These are phyloP conservation scores for Malurus elegans DNA, from an alignment of 2,113 vertebrate genomes.

Conservation along the genomic window DNA sequence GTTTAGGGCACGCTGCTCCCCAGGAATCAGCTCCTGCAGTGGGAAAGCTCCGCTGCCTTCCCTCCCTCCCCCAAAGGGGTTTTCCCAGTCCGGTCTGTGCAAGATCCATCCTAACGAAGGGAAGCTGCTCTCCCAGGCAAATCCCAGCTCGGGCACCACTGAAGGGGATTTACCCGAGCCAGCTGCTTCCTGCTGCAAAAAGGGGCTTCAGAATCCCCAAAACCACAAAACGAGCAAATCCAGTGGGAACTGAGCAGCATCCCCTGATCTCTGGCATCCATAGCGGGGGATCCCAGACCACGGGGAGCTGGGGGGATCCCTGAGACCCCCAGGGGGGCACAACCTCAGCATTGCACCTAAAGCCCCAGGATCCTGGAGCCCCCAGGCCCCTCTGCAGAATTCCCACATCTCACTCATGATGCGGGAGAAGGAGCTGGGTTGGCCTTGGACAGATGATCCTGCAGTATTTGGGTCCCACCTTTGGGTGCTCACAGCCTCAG, in stretches of 20 bases:
- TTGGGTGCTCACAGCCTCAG: rapidly evolving
- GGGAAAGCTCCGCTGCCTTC: rapidly evolving
- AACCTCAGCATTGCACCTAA: neutral
- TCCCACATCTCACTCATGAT: rapidly evolving
- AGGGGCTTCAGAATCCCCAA: neutral
- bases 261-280: rapidly evolving
- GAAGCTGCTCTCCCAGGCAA: neutral
- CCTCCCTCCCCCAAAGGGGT: too few relatives aligned
- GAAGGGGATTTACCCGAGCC: neutral
- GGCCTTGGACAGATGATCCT: rapidly evolving
- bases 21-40: neutral
- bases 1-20: neutral
- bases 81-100: rapidly evolving
- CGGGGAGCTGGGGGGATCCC: rapidly evolving
- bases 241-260: rapidly evolving
- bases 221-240: neutral
- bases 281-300: rapidly evolving
- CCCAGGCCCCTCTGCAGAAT: neutral
- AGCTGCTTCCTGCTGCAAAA: rapidly evolving
- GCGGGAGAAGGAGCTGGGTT: neutral
- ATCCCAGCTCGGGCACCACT: neutral
- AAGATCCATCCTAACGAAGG: rapidly evolving
- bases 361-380: rapidly evolving
- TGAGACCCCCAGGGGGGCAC: rapidly evolving
- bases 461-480: rapidly evolving